Evolutionary conservation across 1,140 invertebrate species (phyloP).

Genomic region (Maniola jurtina): DNA sequence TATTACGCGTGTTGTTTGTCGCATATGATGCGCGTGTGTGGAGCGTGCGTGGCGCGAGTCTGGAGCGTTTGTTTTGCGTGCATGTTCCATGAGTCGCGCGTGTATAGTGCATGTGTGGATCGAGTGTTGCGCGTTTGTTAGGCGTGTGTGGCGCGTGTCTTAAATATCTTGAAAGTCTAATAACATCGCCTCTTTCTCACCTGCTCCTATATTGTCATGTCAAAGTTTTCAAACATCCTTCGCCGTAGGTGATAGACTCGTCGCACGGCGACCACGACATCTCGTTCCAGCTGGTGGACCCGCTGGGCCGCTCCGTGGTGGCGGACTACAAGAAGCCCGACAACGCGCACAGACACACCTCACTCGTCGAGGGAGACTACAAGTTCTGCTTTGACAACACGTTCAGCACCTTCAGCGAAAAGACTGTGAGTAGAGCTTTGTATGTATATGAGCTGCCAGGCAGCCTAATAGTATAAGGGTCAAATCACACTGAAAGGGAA

Average conservation of each 20-base stretch:
- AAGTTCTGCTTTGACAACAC: slow-evolving; percentile 91
- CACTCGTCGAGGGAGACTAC: slow-evolving; percentile 83
- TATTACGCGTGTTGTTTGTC: too few relatives aligned
- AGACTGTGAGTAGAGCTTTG: slow-evolving; percentile 80
- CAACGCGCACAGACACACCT: slow-evolving; percentile 81
- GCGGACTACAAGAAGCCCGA: slow-evolving; percentile 86
- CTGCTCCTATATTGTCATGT: background rate
- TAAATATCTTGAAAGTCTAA: too few relatives aligned
- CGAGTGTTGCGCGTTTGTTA: too few relatives aligned
- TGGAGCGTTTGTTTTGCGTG: too few relatives aligned
- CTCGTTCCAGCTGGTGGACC: slow-evolving; percentile 84
- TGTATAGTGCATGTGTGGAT: too few relatives aligned
- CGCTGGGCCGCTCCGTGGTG: slow-evolving; percentile 81
- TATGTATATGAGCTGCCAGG: background rate
- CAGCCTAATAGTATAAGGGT: too few relatives aligned
- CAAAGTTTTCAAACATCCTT: background rate
- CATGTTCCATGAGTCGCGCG: too few relatives aligned
- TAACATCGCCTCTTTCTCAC: too few relatives aligned
- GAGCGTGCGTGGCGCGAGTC: too few relatives aligned
- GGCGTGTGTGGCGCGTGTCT: too few relatives aligned
- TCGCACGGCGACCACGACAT: slow-evolving; percentile 88
- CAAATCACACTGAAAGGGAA: too few relatives aligned
- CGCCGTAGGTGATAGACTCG: slow-evolving; percentile 85
- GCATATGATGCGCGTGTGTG: too few relatives aligned
- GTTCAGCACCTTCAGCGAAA: slow-evolving; percentile 87